Evolutionary conservation across 2,888 invertebrate species (phyloP).

Genomic region (Beris chalybata): DNA sequence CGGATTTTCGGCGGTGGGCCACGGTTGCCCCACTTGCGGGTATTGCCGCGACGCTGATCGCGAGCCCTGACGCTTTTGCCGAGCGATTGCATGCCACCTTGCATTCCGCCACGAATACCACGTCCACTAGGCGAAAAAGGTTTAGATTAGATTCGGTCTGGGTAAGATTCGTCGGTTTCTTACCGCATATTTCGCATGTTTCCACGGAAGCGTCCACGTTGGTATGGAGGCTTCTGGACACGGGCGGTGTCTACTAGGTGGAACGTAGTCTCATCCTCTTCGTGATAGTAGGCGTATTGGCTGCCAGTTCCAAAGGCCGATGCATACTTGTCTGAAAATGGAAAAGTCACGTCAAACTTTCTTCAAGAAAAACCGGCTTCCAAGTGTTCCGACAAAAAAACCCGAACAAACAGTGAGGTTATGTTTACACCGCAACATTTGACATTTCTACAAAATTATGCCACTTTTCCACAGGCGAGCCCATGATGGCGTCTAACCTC

Average conservation of each 20-base stretch:
- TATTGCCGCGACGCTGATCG: constrained; percentile 71
- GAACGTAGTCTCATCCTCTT: constrained; percentile 98
- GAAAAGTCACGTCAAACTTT: neutral
- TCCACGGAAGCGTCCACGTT: constrained; percentile 85
- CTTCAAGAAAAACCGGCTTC: neutral
- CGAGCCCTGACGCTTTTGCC: constrained; percentile 81
- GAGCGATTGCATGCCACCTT: constrained; percentile 77
- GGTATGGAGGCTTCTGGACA: constrained; percentile 88
- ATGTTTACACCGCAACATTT: constrained; percentile 5
- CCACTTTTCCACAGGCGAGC: neutral
- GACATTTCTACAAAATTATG: neutral
- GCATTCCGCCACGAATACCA: constrained; percentile 68
- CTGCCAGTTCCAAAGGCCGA: constrained; percentile 92
- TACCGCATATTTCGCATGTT: constrained; percentile 72
- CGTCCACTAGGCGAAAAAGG: constrained; percentile 55
- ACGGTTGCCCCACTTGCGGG: constrained; percentile 86
- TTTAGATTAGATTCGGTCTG: neutral
- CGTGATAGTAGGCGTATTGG: constrained; percentile 98
- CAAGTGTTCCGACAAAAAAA: neutral
- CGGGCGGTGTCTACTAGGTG: constrained; percentile 95
- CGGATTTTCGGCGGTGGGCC: constrained; percentile 87
- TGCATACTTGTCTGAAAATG: constrained; percentile 75
- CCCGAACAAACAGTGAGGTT: neutral
- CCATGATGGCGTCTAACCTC: constrained; percentile 13
- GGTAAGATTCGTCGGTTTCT: constrained; percentile 3